Evolutionary conservation across 2,113 vertebrate species (phyloP), one percentile per base, ranked within the genome.

Genomic region (Rhea americana): DNA sequence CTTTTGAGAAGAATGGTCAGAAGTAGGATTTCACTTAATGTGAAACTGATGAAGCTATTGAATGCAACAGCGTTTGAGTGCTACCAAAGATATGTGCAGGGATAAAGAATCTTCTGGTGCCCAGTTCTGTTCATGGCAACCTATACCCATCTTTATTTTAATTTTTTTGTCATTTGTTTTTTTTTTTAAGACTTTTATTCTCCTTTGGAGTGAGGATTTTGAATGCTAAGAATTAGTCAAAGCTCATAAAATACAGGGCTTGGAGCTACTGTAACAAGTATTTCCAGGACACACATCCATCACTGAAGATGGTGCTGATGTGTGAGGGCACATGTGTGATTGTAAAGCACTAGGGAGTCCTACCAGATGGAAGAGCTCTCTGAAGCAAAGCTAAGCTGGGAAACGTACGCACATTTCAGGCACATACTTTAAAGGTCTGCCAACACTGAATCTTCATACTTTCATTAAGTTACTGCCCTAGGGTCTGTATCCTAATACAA

Each of bases 381-480:
- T 88, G 87, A 66, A 89, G 73, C 67, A 88, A 61, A 89, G 70
- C 72, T 61, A 9, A 85, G 81, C 59, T 79, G 71, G 56, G 68
- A 86, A 77, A 84, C 62, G 59, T 55, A 72, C 51, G 59, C 35
- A 50, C 39, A n/a, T 39, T 94, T 93, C 93, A 95, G 81, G 74
- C 81, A 81, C 26, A 4, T 81, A 12, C 51, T 96, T 96, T 35
- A 63, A 84, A 74, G 9, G 6, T 72, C 68, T 93, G 66, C 89
- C 89, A 88, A 32, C 55, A 84, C 53, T 72, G 81, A 84, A 56
- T 18, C 43, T 89, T 88, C 1, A 13, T 90, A 91, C 87, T 95
- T 90, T 95, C 77, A 72, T 93, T 78, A 93, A 84, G 41, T 51
- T 93, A 35, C 21, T 95, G 88, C 83, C 68, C 87, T 90, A 91